Conservation (phyloP, 2,113 vertebrate genomes). For the Balaeniceps rex region DNA sequence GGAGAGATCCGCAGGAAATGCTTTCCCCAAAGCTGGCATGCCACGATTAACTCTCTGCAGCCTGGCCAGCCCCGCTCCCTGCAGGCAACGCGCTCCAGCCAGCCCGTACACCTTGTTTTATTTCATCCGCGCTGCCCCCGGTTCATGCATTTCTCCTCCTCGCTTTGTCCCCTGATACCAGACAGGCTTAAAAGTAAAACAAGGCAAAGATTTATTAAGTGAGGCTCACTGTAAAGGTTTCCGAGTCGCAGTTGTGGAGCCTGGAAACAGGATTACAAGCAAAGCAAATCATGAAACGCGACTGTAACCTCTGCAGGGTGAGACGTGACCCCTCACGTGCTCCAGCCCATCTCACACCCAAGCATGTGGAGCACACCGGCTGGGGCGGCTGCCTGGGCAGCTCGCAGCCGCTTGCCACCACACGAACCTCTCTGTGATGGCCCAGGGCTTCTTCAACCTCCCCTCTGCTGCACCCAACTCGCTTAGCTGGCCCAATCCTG, state of each 20-base stretch:
- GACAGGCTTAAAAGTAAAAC: conserved; percentile 13
- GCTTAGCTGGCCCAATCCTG: not conserved
- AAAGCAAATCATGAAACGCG: not conserved
- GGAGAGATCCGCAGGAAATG: not conserved
- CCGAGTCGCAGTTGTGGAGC: not conserved
- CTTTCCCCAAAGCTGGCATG: not conserved
- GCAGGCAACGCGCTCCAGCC: not conserved
- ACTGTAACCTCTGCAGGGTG: not conserved
- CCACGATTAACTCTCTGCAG: not conserved
- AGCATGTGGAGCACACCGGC: not conserved
- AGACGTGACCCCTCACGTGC: not conserved
- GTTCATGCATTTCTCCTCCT: not conserved
- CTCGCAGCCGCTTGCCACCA: rapidly evolving
- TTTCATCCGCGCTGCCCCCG: not conserved
- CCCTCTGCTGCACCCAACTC: not conserved
- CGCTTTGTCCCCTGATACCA: not conserved
- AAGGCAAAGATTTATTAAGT: conserved; percentile 27
- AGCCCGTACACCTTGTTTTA: not conserved
- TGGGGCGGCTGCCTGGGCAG: not conserved
- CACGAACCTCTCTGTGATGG: rapidly evolving
- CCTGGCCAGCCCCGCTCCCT: not conserved
- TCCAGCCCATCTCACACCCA: not conserved
- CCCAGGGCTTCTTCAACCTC: not conserved
- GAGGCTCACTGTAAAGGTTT: not conserved
- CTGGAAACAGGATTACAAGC: conserved; percentile 27